These are phyloP conservation scores for Zaprionus lineosus DNA, from an alignment of 2,888 invertebrate species.

Conservation along the genomic window DNA sequence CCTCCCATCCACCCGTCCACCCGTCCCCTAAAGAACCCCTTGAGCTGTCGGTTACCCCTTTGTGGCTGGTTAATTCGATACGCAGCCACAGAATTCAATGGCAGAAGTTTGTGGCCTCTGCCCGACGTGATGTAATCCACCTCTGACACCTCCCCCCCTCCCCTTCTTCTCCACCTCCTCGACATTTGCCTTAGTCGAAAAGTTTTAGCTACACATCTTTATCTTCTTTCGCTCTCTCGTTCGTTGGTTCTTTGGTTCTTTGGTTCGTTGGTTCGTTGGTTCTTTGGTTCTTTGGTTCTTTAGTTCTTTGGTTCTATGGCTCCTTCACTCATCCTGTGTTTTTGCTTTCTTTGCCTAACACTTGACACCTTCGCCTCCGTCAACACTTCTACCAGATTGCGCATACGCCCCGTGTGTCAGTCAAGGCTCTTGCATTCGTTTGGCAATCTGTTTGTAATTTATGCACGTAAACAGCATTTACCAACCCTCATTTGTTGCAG, in stretches of 20 bases:
- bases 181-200: too few relatives aligned
- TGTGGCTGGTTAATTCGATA: slow-evolving; percentile 38
- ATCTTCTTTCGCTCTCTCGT: too few relatives aligned
- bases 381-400: slow-evolving; percentile 55
- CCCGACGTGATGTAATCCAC: slow-evolving; percentile 18
- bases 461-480: slow-evolving; percentile 52
- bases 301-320: background rate
- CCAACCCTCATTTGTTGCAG: background rate
- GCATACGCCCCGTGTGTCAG: slow-evolving; percentile 57
- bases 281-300: background rate
- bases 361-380: slow-evolving; percentile 47
- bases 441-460: slow-evolving; percentile 53
- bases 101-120: slow-evolving; percentile 44
- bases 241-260: too few relatives aligned
- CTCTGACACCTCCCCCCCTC: slow-evolving; percentile 20
- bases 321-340: background rate
- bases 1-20: too few relatives aligned
- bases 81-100: slow-evolving; percentile 32
- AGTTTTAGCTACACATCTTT: slow-evolving; percentile 46
- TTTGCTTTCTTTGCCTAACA: background rate
- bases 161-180: too few relatives aligned
- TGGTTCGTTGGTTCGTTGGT: too few relatives aligned
- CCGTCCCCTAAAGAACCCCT: too few relatives aligned
- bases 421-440: slow-evolving; percentile 16
- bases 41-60: too few relatives aligned